Percentiles rank a stretch among this genome's conserved stretches.
These are phyloP conservation scores for Pelecanus crispus DNA, from an alignment of 2,113 vertebrate species.

Conservation along the genomic window DNA sequence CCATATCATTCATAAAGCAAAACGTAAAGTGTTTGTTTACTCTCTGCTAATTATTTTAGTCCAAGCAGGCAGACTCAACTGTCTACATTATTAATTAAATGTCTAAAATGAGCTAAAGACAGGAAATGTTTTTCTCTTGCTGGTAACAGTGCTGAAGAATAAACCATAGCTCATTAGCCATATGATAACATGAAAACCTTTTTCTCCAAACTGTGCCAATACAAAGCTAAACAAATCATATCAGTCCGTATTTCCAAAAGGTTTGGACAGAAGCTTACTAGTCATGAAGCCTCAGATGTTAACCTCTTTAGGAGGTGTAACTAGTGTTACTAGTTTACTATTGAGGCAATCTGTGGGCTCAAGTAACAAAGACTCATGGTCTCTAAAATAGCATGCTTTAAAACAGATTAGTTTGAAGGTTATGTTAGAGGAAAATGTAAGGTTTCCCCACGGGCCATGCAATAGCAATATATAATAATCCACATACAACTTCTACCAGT, in stretches of 20 bases:
- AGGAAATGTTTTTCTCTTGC: conserved; percentile 24
- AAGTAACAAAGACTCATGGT: neutral
- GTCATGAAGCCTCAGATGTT: neutral
- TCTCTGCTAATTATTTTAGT: conserved; percentile 56
- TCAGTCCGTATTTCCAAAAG: neutral
- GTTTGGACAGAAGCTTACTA: neutral
- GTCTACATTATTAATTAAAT: conserved; percentile 55
- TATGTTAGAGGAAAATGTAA: neutral
- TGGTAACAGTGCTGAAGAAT: neutral
- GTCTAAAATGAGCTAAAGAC: conserved; percentile 9
- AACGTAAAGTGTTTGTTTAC: conserved; percentile 52
- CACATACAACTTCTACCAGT: neutral
- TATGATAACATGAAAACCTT: neutral
- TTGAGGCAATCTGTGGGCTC: neutral
- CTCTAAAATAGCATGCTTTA: neutral
- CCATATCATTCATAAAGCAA: conserved; percentile 42
- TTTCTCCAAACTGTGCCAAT: neutral
- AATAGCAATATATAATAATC: neutral
- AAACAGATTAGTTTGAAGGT: neutral
- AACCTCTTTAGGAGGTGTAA: neutral
- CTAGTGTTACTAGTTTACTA: neutral
- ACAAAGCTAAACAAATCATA: neutral
- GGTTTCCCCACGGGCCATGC: neutral
- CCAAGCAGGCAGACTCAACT: conserved; percentile 40
- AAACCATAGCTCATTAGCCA: neutral